phyloP scores from a whole-genome alignment of 2,113 vertebrate species.

The Lathamus discolor region DNA sequence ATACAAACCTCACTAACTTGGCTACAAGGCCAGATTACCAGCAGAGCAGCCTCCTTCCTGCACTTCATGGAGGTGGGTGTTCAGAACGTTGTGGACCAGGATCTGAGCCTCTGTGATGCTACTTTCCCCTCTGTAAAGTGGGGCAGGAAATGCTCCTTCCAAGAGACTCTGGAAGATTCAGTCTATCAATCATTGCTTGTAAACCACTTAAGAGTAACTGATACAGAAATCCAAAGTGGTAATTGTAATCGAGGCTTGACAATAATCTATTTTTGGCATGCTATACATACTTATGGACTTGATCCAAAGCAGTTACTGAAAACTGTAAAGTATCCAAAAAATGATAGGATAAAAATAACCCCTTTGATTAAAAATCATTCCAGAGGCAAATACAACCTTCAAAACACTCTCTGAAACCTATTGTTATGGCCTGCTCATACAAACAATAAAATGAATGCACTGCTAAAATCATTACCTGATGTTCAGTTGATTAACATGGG shows the following conservation, averaged over 20 bases:
- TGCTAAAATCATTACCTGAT: neutral
- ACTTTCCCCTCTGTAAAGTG: neutral
- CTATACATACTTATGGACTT: neutral
- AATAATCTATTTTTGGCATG: neutral
- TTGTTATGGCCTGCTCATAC: neutral
- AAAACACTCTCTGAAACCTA: neutral
- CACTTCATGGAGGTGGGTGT: neutral
- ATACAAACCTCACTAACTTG: neutral
- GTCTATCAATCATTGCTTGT: neutral
- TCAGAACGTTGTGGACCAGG: neutral
- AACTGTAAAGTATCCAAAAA: neutral
- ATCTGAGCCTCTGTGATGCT: neutral
- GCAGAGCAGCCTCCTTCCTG: neutral
- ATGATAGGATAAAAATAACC: neutral
- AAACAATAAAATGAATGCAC: neutral
- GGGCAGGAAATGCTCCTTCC: neutral
- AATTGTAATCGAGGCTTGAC: neutral
- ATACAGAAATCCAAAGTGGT: neutral
- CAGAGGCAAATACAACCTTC: neutral
- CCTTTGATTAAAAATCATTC: neutral
- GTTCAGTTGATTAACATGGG: accelerated
- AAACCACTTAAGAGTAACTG: neutral
- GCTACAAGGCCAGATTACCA: neutral
- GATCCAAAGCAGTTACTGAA: neutral
- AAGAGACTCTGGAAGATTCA: neutral